phyloP scores from a whole-genome alignment of 2,113 vertebrate species.

The Lota lota region DNA sequence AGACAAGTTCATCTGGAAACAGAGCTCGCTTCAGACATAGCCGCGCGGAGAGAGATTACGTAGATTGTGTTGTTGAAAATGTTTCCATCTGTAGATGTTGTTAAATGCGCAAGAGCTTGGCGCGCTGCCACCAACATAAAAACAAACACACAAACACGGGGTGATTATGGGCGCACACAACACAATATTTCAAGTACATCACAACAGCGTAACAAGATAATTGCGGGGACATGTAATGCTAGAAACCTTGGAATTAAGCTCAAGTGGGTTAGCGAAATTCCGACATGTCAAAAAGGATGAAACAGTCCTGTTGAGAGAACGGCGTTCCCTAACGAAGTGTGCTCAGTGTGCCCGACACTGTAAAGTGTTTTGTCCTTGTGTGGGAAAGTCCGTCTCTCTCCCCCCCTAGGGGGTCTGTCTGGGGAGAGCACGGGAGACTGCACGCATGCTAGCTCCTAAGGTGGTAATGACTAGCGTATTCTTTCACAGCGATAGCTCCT shows the following conservation, averaged over 20 bases:
- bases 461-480: conserved; percentile 62
- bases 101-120: not conserved
- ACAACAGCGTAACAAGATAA: too few relatives aligned
- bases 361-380: conserved; percentile 17
- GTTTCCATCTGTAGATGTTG: conserved; percentile 31
- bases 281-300: too few relatives aligned
- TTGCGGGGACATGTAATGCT: too few relatives aligned
- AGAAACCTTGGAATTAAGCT: too few relatives aligned
- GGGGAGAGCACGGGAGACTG: conserved; percentile 19
- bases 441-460: conserved; percentile 55
- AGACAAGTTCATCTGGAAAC: conserved; percentile 43
- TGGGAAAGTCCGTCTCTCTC: conserved; percentile 64
- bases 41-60: conserved; percentile 19
- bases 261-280: too few relatives aligned
- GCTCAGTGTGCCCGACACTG: not conserved
- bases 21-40: conserved; percentile 45
- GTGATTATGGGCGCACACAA: too few relatives aligned
- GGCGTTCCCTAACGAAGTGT: too few relatives aligned
- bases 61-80: conserved; percentile 29
- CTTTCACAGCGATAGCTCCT: conserved; percentile 66
- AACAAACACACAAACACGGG: too few relatives aligned
- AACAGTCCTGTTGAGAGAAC: too few relatives aligned
- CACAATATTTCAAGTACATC: too few relatives aligned
- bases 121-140: not conserved
- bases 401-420: conserved; percentile 51